Base-by-base conservation (phyloP, 2,113 vertebrate genomes). In the Thalassarche chlororhynchos region DNA sequence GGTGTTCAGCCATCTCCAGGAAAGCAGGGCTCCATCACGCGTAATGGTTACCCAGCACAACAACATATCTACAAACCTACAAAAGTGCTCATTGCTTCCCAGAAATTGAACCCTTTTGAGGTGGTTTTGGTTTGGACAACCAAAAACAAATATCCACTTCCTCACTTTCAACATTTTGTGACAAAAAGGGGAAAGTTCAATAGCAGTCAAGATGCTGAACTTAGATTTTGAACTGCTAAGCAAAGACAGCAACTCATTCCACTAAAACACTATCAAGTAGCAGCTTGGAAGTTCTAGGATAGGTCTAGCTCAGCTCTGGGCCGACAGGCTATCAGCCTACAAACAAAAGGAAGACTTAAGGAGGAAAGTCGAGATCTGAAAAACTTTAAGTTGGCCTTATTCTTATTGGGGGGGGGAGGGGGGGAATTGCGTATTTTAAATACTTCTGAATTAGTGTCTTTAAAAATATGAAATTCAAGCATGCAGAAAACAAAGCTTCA, bases 151-250 rank as follows among this genome's bases (percentile, higher is more conserved):
- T 52, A 87, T 2, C 60, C 72, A 58, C 89, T 96, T 96, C 94
- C 95, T 95, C 68, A 29, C 87, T 93, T 93, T 68, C 82, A 93
- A 68, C n/a, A 20, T 78, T 94, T 90, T 86, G 79, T 85, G 90
- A 88, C 69, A 86, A 76, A 80, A 91, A 90, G 82, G 80, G 87
- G 55, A 54, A 89, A 96, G 87, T 77, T 92, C 89, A 84, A 5
- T 7, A 60, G 54, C 23, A 72, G 81, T 23, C 79, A 65, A 91
- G 89, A 74, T 74, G 66, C 66, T 44, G 18, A 77, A 66, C 24
- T 46, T 6, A 38, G 85, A 62, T 52, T 87, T 82, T 8, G 47
- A 92, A 8, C 11, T 16, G 77, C 44, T n/a, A 42, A 46, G 71
- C 12, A 52, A 47, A 32, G 61, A 12, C 23, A 62, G 52, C 10